Evolutionary conservation across 2,888 invertebrate species (phyloP), one percentile per base, ranked within the genome.

Genomic region (Melolontha melolontha): DNA sequence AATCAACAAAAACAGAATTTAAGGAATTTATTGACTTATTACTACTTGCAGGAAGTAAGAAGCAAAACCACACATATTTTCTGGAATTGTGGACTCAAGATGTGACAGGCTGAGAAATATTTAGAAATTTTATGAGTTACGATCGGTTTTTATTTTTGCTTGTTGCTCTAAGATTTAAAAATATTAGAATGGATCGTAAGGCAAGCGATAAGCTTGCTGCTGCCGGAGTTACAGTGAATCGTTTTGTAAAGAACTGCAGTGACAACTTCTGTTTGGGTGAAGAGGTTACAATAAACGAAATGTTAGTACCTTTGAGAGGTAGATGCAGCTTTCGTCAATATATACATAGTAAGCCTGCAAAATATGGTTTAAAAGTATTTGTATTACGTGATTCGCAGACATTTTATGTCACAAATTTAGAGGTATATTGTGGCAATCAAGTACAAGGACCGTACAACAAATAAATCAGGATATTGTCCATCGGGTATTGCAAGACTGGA

Each of bases 11-110:
- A 50, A 71, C 39, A 11, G 70, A 75, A 70, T 63, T 73, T n/a
- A 52, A 70, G 41, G 73, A 72, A 27, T 71, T 76, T 59, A 42
- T 74, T n/a, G 72, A 72, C 8, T 70, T 73, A 42, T 64, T 73
- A 52, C 22, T 74, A 41, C 47, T 73, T 44, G 47, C 73, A 12
- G 75, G 72, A 52, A 34, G 7, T 27, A 75, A 75, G 44, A 73
- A 74, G 63, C 68, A 69, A 55, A 73, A n/a, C n/a, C n/a, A n/a
- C n/a, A n/a, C n/a, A n/a, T n/a, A n/a, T n/a, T n/a, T n/a, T n/a
- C n/a, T n/a, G n/a, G n/a, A n/a, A n/a, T n/a, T n/a, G n/a, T n/a
- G n/a, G n/a, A n/a, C n/a, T n/a, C n/a, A n/a, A n/a, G n/a, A n/a
- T n/a, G n/a, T n/a, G n/a, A n/a, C n/a, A n/a, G n/a, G n/a, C n/a